Percentiles rank a stretch among this genome's conserved stretches.
Evolutionary conservation across 2,797 vertebrate species (phyloP).

Genomic region (Threskiornis aethiopicus): DNA sequence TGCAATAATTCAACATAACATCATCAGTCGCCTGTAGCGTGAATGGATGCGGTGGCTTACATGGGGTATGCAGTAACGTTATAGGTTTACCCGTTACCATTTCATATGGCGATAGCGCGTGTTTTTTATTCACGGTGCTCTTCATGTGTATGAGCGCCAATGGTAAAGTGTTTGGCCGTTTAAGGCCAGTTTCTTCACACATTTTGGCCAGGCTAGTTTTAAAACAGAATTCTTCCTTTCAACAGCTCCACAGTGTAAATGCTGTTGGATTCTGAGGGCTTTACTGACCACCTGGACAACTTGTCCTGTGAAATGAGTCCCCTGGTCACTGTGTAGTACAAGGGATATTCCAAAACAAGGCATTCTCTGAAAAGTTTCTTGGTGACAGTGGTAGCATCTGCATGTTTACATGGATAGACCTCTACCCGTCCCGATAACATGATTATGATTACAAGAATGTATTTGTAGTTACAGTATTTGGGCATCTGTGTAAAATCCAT

Average conservation of each 20-base stretch:
- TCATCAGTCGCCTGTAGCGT: not conserved
- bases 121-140: not conserved
- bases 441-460: not conserved
- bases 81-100: not conserved
- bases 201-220: not conserved
- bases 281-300: not conserved
- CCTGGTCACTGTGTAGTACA: not conserved
- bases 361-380: not conserved
- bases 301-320: not conserved
- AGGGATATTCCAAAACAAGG: not conserved
- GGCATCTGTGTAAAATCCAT: not conserved
- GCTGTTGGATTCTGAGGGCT: not conserved
- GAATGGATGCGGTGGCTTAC: not conserved
- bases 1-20: not conserved
- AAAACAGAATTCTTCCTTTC: not conserved
- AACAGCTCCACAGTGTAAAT: not conserved
- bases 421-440: not conserved
- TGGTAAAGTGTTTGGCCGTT: not conserved
- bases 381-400: not conserved
- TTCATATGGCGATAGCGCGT: rapidly evolving
- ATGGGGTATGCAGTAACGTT: not conserved
- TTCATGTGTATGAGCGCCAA: not conserved
- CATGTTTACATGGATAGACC: not conserved
- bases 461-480: not conserved
- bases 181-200: not conserved